phyloP scores from a whole-genome alignment of 2,888 invertebrate genomes.

The Pyrrhosoma nymphula region DNA sequence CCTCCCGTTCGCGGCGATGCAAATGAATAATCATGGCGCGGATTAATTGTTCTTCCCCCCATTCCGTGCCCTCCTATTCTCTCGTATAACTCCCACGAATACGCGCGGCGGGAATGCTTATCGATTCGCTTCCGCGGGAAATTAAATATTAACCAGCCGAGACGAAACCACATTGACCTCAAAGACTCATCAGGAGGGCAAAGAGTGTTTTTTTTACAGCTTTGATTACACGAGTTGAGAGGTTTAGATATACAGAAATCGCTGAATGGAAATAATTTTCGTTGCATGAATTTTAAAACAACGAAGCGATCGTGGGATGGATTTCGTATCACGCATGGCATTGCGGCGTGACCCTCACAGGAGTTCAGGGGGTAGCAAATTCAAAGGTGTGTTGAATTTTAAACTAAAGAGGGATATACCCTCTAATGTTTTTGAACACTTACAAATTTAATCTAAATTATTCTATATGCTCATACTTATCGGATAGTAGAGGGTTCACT shows the following conservation, averaged over 20 bases:
- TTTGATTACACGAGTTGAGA: neutral
- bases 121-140: neutral
- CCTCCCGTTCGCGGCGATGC: neutral
- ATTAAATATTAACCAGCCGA: neutral
- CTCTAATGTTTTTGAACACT: too few species aligned
- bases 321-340: neutral
- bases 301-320: neutral
- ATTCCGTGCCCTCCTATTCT: neutral
- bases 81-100: neutral
- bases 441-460: too few species aligned
- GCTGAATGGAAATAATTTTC: neutral
- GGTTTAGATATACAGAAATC: neutral
- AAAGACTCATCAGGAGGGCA: neutral
- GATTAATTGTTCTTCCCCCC: constrained; percentile 2
- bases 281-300: neutral
- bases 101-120: neutral
- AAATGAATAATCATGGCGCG: constrained; percentile 39
- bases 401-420: too few species aligned
- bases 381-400: too few species aligned
- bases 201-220: too few species aligned
- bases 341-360: too few species aligned
- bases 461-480: too few species aligned
- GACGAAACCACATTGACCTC: neutral
- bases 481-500: too few species aligned
- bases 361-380: too few species aligned